Conservation (phyloP, 2,888 invertebrate genomes). For the Cheilosia urbana region DNA sequence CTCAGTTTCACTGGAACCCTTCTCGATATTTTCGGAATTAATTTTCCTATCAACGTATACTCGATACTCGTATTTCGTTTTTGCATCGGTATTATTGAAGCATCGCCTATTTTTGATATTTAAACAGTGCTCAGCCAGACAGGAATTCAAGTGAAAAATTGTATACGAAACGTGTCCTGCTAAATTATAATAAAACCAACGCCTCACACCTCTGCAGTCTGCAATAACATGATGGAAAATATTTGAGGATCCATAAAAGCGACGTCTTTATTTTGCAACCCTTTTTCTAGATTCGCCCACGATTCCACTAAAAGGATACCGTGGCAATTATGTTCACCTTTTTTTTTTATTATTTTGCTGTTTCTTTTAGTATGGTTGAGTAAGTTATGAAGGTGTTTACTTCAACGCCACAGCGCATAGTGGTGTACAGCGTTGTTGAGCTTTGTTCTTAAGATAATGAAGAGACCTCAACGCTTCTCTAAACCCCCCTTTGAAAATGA, state of each 20-base stretch:
- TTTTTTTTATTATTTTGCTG: background rate
- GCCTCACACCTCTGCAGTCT: conserved; percentile 3
- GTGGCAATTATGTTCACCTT: conserved; percentile 58
- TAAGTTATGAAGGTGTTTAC: conserved; percentile 66
- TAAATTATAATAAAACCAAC: conserved; percentile 23
- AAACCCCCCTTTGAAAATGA: conserved; percentile 43
- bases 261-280: conserved; percentile 64
- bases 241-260: conserved; percentile 56
- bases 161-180: conserved; percentile 8
- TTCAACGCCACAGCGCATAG: conserved; percentile 29
- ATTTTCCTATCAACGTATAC: too few relatives aligned
- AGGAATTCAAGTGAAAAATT: background rate
- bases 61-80: too few relatives aligned
- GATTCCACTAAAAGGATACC: conserved; percentile 40
- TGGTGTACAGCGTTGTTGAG: conserved; percentile 30
- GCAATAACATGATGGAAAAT: conserved; percentile 40
- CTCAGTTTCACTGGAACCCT: too few relatives aligned
- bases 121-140: background rate
- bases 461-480: conserved; percentile 27
- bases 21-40: too few relatives aligned
- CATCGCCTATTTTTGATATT: background rate
- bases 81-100: too few relatives aligned
- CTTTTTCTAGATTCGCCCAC: conserved; percentile 56
- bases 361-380: conserved; percentile 18
- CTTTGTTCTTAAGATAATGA: conserved; percentile 59